Percentiles rank a stretch among this genome's conserved stretches.
These are phyloP conservation scores for Nycticebus coucang DNA, from an alignment of 2,113 vertebrate genomes.

Conservation along the genomic window DNA sequence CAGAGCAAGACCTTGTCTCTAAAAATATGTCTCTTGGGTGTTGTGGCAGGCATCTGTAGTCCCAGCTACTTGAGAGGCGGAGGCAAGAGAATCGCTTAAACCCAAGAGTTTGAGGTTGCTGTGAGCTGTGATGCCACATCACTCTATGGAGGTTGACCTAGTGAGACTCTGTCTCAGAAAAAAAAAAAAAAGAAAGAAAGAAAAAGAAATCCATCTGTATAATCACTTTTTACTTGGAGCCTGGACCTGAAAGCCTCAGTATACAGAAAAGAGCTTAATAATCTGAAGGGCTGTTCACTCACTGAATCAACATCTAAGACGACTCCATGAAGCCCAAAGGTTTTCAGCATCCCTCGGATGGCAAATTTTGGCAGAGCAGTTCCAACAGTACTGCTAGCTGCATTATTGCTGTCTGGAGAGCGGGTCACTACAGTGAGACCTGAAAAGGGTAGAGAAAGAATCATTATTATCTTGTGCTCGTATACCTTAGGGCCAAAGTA, in stretches of 20 bases:
- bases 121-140: no score
- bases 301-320: constrained; percentile 98
- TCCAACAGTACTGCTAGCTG: constrained; percentile 91
- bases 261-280: not conserved
- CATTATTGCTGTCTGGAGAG: constrained; percentile 96
- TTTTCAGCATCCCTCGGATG: constrained; percentile 98
- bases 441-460: constrained; percentile 70
- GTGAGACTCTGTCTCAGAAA: no score
- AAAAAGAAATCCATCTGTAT: no score
- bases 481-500: not conserved
- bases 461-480: not conserved
- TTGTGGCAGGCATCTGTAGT: no score
- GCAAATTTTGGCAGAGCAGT: constrained; percentile 97
- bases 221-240: not conserved
- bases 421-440: constrained; percentile 97
- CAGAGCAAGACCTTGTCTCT: no score
- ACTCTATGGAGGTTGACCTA: no score
- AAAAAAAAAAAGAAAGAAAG: no score
- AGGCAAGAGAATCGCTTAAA: no score
- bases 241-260: not conserved
- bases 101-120: no score
- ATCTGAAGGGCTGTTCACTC: constrained; percentile 77
- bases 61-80: no score
- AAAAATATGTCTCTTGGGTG: no score
- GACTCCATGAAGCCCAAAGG: constrained; percentile 96